Evolutionary conservation across 2,888 invertebrate genomes (phyloP).

Genomic region (Ligdia adustata): DNA sequence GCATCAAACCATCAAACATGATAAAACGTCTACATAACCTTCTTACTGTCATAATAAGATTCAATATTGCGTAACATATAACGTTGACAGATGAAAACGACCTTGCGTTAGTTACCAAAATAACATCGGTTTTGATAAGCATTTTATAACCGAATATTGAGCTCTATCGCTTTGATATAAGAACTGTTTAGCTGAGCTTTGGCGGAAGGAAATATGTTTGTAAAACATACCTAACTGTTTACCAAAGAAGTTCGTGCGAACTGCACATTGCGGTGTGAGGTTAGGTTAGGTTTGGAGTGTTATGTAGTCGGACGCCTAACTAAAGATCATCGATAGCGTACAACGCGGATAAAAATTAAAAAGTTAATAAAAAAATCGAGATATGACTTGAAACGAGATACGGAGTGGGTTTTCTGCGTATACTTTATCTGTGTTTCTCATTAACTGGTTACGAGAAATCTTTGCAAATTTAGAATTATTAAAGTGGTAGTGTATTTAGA

Average conservation of each 20-base stretch:
- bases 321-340: too few relatives aligned
- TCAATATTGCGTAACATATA: constrained; percentile 29
- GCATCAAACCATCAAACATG: constrained; percentile 1
- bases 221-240: constrained; percentile 42
- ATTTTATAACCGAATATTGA: constrained; percentile 12
- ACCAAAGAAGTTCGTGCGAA: constrained; percentile 34
- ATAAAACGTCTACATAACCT: constrained; percentile 1
- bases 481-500: constrained; percentile 29
- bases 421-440: constrained; percentile 16
- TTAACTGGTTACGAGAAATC: background rate
- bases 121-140: constrained; percentile 12
- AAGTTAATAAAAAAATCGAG: constrained; percentile 11
- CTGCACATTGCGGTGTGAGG: constrained; percentile 28
- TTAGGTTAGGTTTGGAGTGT: constrained; percentile 12
- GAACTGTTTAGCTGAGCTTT: constrained; percentile 2
- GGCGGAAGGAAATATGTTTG: constrained; percentile 16
- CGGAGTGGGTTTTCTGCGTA: constrained; percentile 14
- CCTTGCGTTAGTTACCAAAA: constrained; percentile 32
- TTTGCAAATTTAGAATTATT: constrained; percentile 16
- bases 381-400: constrained; percentile 27
- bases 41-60: constrained; percentile 28
- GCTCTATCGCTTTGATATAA: constrained; percentile 24
- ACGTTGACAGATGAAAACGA: constrained; percentile 31
- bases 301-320: constrained; percentile 23
- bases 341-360: constrained; percentile 9